phyloP scores from a whole-genome alignment of 2,888 invertebrate genomes.

The Catocala fraxini region DNA sequence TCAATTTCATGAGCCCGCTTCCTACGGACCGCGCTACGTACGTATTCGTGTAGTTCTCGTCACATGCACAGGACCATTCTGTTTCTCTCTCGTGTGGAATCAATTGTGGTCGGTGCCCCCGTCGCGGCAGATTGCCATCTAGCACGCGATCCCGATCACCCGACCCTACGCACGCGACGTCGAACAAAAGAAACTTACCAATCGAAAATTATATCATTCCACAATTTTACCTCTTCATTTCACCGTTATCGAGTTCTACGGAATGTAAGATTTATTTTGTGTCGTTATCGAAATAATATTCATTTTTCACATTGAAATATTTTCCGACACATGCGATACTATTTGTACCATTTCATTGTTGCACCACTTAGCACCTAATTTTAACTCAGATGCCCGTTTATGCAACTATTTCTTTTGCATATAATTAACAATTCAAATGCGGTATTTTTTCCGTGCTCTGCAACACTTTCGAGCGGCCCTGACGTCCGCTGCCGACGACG shows the following conservation, averaged over 20 bases:
- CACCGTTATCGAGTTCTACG: constrained; percentile 44
- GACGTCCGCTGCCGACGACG: constrained; percentile 81
- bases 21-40: constrained; percentile 34
- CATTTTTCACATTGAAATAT: constrained; percentile 23
- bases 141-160: constrained; percentile 83
- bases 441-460: constrained; percentile 72
- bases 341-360: constrained; percentile 68
- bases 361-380: constrained; percentile 77
- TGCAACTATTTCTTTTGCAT: constrained; percentile 82
- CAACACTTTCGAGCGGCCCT: constrained; percentile 84
- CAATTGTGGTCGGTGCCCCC: constrained; percentile 81
- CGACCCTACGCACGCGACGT: constrained; percentile 78
- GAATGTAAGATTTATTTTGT: constrained; percentile 34
- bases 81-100: constrained; percentile 70
- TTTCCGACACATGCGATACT: constrained; percentile 27
- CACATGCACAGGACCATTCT: constrained; percentile 52
- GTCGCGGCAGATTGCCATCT: constrained; percentile 75
- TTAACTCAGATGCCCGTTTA: constrained; percentile 72
- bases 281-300: constrained; percentile 29
- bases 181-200: constrained; percentile 77
- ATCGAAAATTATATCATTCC: constrained; percentile 69
- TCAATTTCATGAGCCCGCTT: constrained; percentile 52
- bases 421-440: constrained; percentile 84
- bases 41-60: constrained; percentile 38
- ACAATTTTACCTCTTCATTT: constrained; percentile 59